A percentile compares a stretch with the other conserved stretches of the same genome.
These are phyloP conservation scores for Drosophila leonis DNA, from an alignment of 2,888 invertebrate species.

Conservation along the genomic window DNA sequence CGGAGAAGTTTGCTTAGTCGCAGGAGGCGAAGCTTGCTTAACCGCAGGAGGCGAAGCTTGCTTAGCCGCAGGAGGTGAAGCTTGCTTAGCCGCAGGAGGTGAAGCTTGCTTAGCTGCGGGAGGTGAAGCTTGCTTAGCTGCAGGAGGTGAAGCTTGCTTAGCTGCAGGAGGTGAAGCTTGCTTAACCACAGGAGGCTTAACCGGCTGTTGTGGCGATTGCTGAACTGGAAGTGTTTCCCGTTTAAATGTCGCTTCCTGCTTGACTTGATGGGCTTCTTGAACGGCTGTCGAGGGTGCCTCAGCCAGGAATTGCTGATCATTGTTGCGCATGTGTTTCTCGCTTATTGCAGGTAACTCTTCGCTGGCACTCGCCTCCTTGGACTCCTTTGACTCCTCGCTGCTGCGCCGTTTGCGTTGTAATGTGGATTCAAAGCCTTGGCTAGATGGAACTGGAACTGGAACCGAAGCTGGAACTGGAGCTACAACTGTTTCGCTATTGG, in stretches of 20 bases:
- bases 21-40: background rate
- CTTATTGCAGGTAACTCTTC: conserved; percentile 54
- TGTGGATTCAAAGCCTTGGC: conserved; percentile 30
- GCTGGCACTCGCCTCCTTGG: conserved; percentile 38
- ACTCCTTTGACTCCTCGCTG: conserved; percentile 68
- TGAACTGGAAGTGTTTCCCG: background rate
- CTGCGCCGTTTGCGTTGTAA: conserved; percentile 81
- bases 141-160: background rate
- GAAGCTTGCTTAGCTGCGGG: background rate
- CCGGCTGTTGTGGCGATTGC: background rate
- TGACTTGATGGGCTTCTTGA: background rate
- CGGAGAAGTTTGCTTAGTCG: background rate
- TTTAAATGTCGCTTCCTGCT: conserved; percentile 1
- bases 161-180: background rate
- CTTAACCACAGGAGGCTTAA: too few species aligned
- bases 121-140: background rate
- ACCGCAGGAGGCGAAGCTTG: background rate
- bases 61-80: background rate
- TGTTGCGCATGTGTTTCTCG: conserved; percentile 63
- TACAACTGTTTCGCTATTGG: conserved; percentile 66
- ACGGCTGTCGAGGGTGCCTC: conserved; percentile 6
- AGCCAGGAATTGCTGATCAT: conserved; percentile 44
- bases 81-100: background rate
- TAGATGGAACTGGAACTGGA: conserved; percentile 6
- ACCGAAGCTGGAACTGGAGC: background rate